Conservation (phyloP, 2,888 invertebrate genomes). For the Meganola albula region DNA sequence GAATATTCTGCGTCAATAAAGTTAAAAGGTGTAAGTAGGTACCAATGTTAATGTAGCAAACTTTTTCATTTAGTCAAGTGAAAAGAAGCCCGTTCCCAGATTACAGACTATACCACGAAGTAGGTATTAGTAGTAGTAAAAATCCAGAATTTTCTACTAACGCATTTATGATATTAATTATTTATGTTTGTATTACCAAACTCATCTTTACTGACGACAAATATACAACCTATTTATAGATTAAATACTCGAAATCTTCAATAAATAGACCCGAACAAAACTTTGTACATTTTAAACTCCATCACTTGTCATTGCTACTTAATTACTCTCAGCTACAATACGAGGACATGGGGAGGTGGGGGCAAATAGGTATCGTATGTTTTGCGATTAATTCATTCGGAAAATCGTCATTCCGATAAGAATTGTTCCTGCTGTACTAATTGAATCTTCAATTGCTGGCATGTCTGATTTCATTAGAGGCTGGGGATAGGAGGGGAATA, state of each 20-base stretch:
- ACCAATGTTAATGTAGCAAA: too few relatives aligned
- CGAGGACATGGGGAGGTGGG: constrained; percentile 52
- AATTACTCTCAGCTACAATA: constrained; percentile 71
- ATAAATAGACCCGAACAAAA: constrained; percentile 30
- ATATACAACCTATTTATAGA: too few relatives aligned
- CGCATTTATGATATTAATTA: too few relatives aligned
- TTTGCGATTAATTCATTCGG: constrained; percentile 78
- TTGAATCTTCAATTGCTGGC: constrained; percentile 75
- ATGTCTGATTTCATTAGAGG: constrained; percentile 72
- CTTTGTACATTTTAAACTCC: constrained; percentile 36
- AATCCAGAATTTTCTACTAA: too few relatives aligned
- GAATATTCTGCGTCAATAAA: too few relatives aligned
- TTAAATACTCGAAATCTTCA: constrained; percentile 25
- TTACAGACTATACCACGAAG: too few relatives aligned
- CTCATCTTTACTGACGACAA: too few relatives aligned
- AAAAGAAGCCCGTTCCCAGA: too few relatives aligned
- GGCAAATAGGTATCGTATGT: constrained; percentile 75
- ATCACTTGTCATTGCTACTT: constrained; percentile 57
- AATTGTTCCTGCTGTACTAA: constrained; percentile 74
- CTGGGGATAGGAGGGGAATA: constrained; percentile 34
- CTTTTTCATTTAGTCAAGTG: too few relatives aligned
- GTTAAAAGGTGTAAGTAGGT: too few relatives aligned
- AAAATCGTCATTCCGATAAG: constrained; percentile 76
- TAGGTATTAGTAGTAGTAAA: too few relatives aligned
- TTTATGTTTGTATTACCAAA: too few relatives aligned